Percentiles rank a stretch among this genome's conserved stretches.
Evolutionary conservation across 1,140 invertebrate genomes (phyloP).

Genomic region (Dinothrombium tinctorium): DNA sequence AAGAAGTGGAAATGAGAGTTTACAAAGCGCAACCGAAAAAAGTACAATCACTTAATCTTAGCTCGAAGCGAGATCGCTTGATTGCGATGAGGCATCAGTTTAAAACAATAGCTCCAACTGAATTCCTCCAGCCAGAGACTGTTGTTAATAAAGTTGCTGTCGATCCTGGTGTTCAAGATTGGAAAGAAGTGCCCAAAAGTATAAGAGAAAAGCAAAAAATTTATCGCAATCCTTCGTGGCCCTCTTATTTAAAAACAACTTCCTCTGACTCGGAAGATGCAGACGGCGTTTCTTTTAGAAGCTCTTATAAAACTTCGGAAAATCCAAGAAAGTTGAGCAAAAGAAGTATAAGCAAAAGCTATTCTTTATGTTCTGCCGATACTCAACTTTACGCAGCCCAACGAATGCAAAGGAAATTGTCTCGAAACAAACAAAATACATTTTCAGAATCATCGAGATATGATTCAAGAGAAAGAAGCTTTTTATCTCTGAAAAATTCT

Average conservation of each 20-base stretch:
- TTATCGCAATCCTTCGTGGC: constrained; percentile 5
- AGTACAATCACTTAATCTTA: not conserved
- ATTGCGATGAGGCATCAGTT: not conserved
- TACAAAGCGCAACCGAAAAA: not conserved
- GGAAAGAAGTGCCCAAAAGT: not conserved
- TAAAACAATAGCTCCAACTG: not conserved
- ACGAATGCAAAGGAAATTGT: too few species aligned
- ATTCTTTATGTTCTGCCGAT: too few species aligned
- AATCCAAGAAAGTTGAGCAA: too few species aligned
- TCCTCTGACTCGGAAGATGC: constrained; percentile 4
- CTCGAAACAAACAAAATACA: too few species aligned
- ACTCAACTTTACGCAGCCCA: too few species aligned
- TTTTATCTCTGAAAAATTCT: too few species aligned
- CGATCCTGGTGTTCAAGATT: not conserved
- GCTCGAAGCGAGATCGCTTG: not conserved
- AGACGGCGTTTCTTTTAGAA: not conserved
- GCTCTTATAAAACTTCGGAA: too few species aligned
- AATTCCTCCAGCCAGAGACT: not conserved
- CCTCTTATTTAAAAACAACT: not conserved
- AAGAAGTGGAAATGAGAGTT: not conserved
- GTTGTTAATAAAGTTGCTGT: not conserved
- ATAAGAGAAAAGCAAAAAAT: not conserved
- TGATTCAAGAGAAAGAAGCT: too few species aligned
- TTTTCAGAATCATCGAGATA: too few species aligned
- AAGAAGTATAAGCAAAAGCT: too few species aligned